Base-by-base conservation (phyloP, 2,888 invertebrate genomes). In the Trilocha varians region DNA sequence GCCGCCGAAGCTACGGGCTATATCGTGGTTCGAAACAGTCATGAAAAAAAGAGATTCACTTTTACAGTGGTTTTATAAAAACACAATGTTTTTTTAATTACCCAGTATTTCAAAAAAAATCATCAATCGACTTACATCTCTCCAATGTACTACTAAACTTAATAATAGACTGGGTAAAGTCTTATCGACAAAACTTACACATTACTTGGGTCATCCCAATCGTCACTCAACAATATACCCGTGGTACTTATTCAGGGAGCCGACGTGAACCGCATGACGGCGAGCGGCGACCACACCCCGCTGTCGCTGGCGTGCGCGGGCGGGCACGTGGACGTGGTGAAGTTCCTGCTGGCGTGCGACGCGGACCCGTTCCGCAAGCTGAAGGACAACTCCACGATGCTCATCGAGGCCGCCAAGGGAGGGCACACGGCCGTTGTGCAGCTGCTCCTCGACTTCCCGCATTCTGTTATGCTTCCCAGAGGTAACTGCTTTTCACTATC, bases 401-500 rank as follows among this genome's bases (percentile, higher is more conserved):
- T 99, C 56, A 98, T 99, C 61, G 99, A 99, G 83, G 99, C 98
- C 39, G 95, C 99, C 38, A 98, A 98, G 83, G 98, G 98, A 39
- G 99, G 99, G 0, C 98, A 99, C 79, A 97, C 97, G 15, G 92
- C 91, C 53, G 97, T 99, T 44, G 98, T 99, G 46, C 96, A 97
- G 78, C 87, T 98, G 59, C 86, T 99, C 53, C 89, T 99, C 53
- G 98, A 99, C 80, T 98, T 94, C 84, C 97, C 97, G 18, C 95
- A 95, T 82, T 91, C 93, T 65, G 90, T 93, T 73, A 89, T 92
- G 88, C 87, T 93, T 85, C 89, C 88, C n/a, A 76, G 74, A 72
- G 84, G 71, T 82, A 60, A 53, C 46, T 67, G 70, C 53, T 50
- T 1, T 0, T 32, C 11, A 13, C 16, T 25, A 11, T 13, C 17